Evolutionary conservation across 2,797 vertebrate species (phyloP), one percentile per base, ranked within the genome.

Genomic region (Phalanger gymnotis): DNA sequence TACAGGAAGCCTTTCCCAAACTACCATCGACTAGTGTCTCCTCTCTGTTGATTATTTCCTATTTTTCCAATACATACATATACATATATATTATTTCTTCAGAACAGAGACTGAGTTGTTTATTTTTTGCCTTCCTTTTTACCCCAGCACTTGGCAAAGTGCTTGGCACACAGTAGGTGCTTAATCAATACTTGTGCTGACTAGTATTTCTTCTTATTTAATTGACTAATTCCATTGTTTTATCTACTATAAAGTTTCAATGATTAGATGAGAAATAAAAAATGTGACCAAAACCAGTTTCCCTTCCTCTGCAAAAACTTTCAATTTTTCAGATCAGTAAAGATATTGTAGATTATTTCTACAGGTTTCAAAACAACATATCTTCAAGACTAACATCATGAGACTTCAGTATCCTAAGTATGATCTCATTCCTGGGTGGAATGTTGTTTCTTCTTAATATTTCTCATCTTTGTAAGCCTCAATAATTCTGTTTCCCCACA

Each of bases 401-500:
- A 27, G n/a, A 81, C 22, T 81, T 81, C 73, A 11, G 19, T 47
- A 81, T 47, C 73, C 19, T 81, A 47, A 25, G 9, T 3, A 81
- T 27, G 9, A 47, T 27, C 73, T 81, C 73, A 81, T 81, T 81
- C 22, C 3, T 47, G 89, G 54, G 95, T 90, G 30, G 40, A 31
- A 73, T 10, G 3, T 94, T 94, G 94, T 73, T 25, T 66, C 58
- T 94, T 97, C 94, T 93, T 58, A 94, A 95, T 92, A 96, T 91
- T 94, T 95, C 92, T 95, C 95, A 89, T 94, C 96, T 94, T 96
- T 61, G 73, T 61, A 58, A 96, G 54, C 66, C 57, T 96, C 90
- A 93, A 91, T 92, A 94, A 94, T 31, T 31, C 95, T 97, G 92
- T 54, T 93, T 96, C 94, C 95, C 93, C 53, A 96, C 95, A 93